Evolutionary conservation across 2,888 invertebrate genomes (phyloP).

Genomic region (Suillia variegata): DNA sequence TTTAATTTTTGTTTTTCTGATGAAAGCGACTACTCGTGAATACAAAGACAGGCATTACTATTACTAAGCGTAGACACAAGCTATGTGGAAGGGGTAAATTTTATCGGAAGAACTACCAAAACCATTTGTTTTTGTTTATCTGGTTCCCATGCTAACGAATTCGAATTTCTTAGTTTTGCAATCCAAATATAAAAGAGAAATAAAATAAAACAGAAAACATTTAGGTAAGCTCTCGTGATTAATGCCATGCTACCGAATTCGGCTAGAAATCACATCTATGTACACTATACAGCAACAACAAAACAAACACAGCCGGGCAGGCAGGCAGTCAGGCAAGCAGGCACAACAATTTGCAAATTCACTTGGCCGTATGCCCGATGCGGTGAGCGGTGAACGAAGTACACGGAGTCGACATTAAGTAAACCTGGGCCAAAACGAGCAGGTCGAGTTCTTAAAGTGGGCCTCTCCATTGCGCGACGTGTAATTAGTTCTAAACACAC

Average conservation of each 20-base stretch:
- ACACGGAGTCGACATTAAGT: not conserved
- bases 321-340: no score
- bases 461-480: constrained; percentile 31
- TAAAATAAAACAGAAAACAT: not conserved
- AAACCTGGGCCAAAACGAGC: not conserved
- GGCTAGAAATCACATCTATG: constrained; percentile 16
- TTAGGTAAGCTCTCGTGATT: constrained; percentile 10
- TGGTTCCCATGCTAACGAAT: not conserved
- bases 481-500: constrained; percentile 33
- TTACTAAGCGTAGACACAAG: no score
- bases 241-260: constrained; percentile 21
- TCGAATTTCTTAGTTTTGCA: not conserved
- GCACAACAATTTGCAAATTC: constrained; percentile 24
- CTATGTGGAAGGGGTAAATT: no score
- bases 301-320: no score
- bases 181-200: not conserved
- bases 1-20: no score
- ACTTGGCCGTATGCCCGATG: no score
- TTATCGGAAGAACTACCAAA: no score
- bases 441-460: no score
- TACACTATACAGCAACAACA: no score
- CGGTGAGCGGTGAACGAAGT: not conserved
- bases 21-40: no score
- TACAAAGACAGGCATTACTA: no score
- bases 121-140: no score